These are phyloP conservation scores for Mamestra configurata DNA, from an alignment of 1,140 invertebrate species.

Conservation along the genomic window DNA sequence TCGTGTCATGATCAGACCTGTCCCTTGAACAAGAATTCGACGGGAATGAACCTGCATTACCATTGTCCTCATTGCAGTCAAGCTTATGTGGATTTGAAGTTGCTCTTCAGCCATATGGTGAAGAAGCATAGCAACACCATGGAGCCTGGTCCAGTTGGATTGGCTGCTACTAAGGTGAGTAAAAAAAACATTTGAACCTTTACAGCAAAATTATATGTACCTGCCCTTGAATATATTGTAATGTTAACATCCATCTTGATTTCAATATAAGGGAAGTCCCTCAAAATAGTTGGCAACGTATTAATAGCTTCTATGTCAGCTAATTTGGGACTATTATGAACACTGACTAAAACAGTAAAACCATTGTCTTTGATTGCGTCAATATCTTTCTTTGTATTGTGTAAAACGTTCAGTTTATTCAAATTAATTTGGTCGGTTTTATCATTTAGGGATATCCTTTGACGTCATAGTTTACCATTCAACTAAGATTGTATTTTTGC, in stretches of 20 bases:
- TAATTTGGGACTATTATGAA: constrained; percentile 11
- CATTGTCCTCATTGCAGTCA: constrained; percentile 83
- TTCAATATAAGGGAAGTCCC: constrained; percentile 1
- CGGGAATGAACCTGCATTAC: constrained; percentile 83
- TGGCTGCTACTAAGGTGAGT: constrained; percentile 85
- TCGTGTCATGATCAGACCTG: constrained; percentile 81
- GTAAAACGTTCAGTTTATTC: not conserved
- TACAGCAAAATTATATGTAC: too few relatives aligned
- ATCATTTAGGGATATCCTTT: not conserved
- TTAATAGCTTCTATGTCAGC: not conserved
- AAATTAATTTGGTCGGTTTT: constrained; percentile 26
- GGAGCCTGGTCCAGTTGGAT: constrained; percentile 78
- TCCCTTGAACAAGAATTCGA: constrained; percentile 81
- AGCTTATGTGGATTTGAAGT: constrained; percentile 81
- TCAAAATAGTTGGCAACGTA: not conserved
- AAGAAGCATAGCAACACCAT: constrained; percentile 83
- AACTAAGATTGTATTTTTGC: constrained; percentile 51
- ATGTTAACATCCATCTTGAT: not conserved
- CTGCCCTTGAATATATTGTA: too few relatives aligned
- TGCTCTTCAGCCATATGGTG: constrained; percentile 83
- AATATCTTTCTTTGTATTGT: constrained; percentile 4
- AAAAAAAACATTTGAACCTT: too few relatives aligned
- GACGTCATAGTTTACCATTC: not conserved
- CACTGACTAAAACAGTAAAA: not conserved
- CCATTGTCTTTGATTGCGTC: constrained; percentile 10